phyloP scores from a whole-genome alignment of 2,797 vertebrate genomes.

The Coregonus ussuriensis region DNA sequence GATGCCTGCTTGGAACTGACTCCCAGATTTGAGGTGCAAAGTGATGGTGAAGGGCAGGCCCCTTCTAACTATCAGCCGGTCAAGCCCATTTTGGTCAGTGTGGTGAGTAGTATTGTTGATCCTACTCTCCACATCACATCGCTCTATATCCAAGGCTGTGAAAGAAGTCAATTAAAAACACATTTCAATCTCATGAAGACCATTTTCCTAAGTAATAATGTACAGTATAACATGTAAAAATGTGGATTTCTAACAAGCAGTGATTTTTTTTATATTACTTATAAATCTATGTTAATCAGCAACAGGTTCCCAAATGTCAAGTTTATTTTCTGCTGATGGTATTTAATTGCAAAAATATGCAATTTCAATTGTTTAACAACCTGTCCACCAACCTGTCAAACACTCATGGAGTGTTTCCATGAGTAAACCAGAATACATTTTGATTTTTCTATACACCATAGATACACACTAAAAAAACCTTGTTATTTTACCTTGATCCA shows the following conservation, averaged over 20 bases:
- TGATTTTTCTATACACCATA: background rate
- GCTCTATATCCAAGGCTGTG: conserved; percentile 77
- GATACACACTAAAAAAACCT: background rate
- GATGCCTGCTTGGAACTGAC: conserved; percentile 59
- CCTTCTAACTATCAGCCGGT: conserved; percentile 80
- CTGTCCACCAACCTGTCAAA: background rate
- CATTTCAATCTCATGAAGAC: background rate
- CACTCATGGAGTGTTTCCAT: background rate
- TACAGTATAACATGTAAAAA: too few relatives aligned
- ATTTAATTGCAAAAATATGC: background rate
- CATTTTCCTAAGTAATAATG: too few relatives aligned
- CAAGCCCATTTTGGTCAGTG: conserved; percentile 65
- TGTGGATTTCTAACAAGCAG: too few relatives aligned
- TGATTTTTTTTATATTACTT: background rate
- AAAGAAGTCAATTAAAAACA: background rate
- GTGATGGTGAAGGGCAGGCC: conserved; percentile 82
- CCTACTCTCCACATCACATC: conserved; percentile 77
- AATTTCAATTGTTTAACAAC: background rate
- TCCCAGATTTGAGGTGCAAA: conserved; percentile 71
- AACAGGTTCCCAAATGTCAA: background rate
- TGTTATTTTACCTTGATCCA: conserved; percentile 54
- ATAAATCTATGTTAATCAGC: background rate
- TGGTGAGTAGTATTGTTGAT: conserved; percentile 79
- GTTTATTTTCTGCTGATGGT: background rate
- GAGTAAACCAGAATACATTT: background rate